Base-by-base conservation (phyloP, 1,140 invertebrate genomes). In the Tenebrio molitor region DNA sequence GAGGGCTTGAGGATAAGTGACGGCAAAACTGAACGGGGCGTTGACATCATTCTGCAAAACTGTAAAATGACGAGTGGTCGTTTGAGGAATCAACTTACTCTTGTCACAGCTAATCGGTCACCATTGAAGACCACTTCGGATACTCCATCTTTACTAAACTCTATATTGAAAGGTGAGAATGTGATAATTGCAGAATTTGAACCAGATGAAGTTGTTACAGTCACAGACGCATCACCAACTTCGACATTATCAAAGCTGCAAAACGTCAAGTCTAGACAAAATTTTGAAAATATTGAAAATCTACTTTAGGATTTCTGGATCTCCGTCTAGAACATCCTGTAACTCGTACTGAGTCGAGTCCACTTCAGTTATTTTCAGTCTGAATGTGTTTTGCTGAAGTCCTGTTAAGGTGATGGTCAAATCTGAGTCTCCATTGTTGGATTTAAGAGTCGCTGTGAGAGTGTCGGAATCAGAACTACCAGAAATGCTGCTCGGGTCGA, bases 1-100 rank as follows among this genome's bases (percentile, higher is more conserved):
- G 68, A 96, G 90, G 33, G 95, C 94, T 12, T 92, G 93, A 29
- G 92, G 90, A 84, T 99, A 99, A 34, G 91, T 90, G 68, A 99
- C 90, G 80, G 99, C 97, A 75, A 99, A 84, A 0, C 97, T 96
- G 74, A 99, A 89, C 1, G 96, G 97, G 19, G 77, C 67, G 64
- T 25, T 25, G 7, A 6, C 2, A 62, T 25, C 25, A 62, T 10
- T 23, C 66, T 33, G 41, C n/a, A 29, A 66, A 65, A 15, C 10
- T 53, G n/a, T n/a, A n/a, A n/a, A n/a, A n/a, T n/a, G n/a, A n/a
- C n/a, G n/a, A n/a, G n/a, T n/a, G n/a, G n/a, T n/a, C n/a, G n/a
- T n/a, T n/a, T n/a, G n/a, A n/a, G n/a, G n/a, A n/a, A n/a, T n/a
- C n/a, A n/a, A n/a, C n/a, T n/a, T n/a, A n/a, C n/a, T n/a, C n/a